Conservation (phyloP, 2,797 vertebrate genomes). For the Netta rufina region DNA sequence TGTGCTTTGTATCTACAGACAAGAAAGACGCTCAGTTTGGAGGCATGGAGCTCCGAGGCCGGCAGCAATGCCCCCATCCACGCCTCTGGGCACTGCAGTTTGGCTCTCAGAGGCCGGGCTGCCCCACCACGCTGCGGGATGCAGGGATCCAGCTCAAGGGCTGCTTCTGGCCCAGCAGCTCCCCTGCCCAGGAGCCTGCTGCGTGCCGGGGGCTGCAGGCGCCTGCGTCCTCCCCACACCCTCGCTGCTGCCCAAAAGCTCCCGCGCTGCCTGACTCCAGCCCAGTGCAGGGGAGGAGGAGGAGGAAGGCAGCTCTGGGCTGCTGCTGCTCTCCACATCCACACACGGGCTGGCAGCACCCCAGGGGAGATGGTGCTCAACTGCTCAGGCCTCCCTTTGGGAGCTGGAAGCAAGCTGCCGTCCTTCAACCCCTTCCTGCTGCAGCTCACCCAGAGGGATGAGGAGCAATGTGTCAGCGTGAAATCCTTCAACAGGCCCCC, state of each 20-base stretch:
- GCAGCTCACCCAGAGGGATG: neutral
- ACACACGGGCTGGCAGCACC: neutral
- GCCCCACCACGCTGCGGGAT: neutral
- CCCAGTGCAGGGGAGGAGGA: fast-evolving
- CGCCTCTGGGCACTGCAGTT: neutral
- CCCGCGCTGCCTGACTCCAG: neutral
- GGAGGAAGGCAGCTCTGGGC: neutral
- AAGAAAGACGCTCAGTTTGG: fast-evolving
- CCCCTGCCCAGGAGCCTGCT: neutral
- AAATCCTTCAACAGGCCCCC: neutral
- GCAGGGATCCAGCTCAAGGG: neutral
- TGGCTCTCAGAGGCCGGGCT: neutral
- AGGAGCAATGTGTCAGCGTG: neutral
- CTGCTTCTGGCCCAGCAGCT: neutral
- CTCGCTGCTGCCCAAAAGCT: neutral
- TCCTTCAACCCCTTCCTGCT: neutral
- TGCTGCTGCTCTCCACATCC: neutral
- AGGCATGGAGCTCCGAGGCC: neutral
- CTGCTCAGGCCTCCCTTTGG: neutral
- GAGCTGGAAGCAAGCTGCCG: neutral
- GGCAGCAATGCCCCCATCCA: neutral
- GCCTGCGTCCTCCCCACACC: neutral
- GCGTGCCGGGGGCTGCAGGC: neutral
- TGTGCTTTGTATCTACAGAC: too few species aligned
- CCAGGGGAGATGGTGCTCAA: neutral